Percentiles rank a stretch among this genome's conserved stretches.
Conservation (phyloP, 2,113 vertebrate species). For the Callocephalon fimbriatum region DNA sequence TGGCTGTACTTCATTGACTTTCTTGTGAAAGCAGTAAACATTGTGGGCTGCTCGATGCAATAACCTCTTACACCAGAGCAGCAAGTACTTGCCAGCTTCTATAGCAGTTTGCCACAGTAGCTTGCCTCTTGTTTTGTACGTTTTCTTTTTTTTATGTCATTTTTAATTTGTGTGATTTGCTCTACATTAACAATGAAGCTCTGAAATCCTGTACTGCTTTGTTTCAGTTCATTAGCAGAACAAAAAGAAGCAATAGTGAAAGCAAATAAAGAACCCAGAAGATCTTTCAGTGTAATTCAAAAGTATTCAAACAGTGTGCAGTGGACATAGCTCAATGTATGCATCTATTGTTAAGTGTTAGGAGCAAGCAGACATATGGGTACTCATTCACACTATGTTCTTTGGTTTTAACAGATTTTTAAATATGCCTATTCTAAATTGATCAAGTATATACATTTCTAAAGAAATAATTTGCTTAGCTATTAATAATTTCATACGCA, state of each 20-base stretch:
- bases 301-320: neutral
- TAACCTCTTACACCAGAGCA: neutral
- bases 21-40: neutral
- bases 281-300: neutral
- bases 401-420: neutral
- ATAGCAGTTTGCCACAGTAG: neutral
- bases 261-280: neutral
- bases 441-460: neutral
- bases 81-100: neutral
- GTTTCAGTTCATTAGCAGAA: neutral
- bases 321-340: neutral
- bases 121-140: neutral
- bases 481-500: neutral
- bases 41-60: neutral
- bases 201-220: neutral
- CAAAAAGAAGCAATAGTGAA: neutral
- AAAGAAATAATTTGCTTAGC: neutral
- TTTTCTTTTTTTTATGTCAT: neutral
- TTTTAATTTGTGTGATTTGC: neutral
- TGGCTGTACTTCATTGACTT: neutral
- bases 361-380: neutral
- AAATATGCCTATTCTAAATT: neutral
- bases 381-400: neutral
- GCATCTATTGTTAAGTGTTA: neutral
- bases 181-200: neutral